Evolutionary conservation across 2,888 invertebrate genomes (phyloP).

Genomic region (Trissolcus japonicus): DNA sequence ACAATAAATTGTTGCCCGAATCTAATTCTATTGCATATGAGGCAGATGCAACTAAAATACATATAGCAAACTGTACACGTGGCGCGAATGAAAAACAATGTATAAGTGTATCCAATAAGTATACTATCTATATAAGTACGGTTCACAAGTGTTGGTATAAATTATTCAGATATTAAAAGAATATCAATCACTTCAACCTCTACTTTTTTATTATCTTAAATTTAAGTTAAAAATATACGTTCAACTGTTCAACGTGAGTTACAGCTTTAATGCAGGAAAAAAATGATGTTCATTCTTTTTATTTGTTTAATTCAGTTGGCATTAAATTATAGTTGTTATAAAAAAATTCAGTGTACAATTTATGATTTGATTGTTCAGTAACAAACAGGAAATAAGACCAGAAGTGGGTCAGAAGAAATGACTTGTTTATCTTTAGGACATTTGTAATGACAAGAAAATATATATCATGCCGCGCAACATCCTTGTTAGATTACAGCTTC

Average conservation of each 20-base stretch:
- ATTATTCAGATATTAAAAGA: constrained; percentile 20
- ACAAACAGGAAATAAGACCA: not conserved
- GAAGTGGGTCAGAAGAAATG: constrained; percentile 63
- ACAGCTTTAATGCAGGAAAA: not conserved
- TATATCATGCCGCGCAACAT: constrained; percentile 39
- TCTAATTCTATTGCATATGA: not conserved
- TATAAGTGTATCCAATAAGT: not conserved
- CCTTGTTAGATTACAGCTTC: constrained; percentile 45
- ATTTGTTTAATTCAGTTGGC: not conserved
- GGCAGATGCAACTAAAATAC: constrained; percentile 19
- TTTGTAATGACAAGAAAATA: constrained; percentile 22
- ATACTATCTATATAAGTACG: constrained; percentile 1
- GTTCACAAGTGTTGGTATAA: not conserved
- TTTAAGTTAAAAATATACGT: not conserved
- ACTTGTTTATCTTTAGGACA: constrained; percentile 61
- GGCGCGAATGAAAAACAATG: constrained; percentile 22
- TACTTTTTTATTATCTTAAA: not conserved
- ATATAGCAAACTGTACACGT: constrained; percentile 8
- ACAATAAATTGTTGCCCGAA: constrained; percentile 3
- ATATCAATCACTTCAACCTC: constrained; percentile 11
- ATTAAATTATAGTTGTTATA: not conserved
- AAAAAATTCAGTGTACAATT: too few relatives aligned
- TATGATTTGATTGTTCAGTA: too few relatives aligned
- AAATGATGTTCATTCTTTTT: not conserved
- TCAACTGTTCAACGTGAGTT: not conserved